Base-by-base conservation (phyloP, 2,113 vertebrate species). In the Castor canadensis region DNA sequence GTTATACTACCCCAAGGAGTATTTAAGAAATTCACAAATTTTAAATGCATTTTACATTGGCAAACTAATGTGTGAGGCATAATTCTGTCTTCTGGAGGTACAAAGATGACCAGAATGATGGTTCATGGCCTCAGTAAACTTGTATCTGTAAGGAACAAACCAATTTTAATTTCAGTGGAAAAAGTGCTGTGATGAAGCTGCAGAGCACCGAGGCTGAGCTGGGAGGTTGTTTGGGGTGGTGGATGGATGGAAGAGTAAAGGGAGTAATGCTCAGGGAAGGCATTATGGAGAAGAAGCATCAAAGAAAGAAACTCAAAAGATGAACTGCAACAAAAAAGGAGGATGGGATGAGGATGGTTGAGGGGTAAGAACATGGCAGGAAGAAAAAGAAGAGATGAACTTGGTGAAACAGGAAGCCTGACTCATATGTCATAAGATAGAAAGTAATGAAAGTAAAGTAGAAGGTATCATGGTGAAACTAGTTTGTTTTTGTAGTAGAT, bases 21-120 rank as follows among this genome's bases (percentile, higher is more conserved):
- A 95, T 94, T 96, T 97, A 71, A 95, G 75, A 96, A 95, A 87
- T 66, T 93, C 72, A 83, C 83, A 89, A 93, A 96, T 89, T 93
- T 83, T 95, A 94, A 93, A 87, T 93, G 22, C 16, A 87, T 17
- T 84, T 81, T 38, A 17, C 76, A 71, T 43, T 92, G 94, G 80
- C 58, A 81, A 49, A 40, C 62, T 66, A 38, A 93, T 47, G 52
- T 52, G 13, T 38, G 90, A 91, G 30, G 81, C 54, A 35, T 1
- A 71, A 35, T 30, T 62, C 26, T 81, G 26, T 6, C 26, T 19
- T 66, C 69, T 35, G 17, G 12, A 12, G 76, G 0, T 43, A 11
- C 2, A 76, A 24, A 83, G 69, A 64, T 43, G 60, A 60, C 47
- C 19, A 45, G 71, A 87, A 72, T 79, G 35, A 54, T 35, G 38